These are phyloP conservation scores for Odontomyia ornata DNA, from an alignment of 2,888 invertebrate genomes.

Conservation along the genomic window DNA sequence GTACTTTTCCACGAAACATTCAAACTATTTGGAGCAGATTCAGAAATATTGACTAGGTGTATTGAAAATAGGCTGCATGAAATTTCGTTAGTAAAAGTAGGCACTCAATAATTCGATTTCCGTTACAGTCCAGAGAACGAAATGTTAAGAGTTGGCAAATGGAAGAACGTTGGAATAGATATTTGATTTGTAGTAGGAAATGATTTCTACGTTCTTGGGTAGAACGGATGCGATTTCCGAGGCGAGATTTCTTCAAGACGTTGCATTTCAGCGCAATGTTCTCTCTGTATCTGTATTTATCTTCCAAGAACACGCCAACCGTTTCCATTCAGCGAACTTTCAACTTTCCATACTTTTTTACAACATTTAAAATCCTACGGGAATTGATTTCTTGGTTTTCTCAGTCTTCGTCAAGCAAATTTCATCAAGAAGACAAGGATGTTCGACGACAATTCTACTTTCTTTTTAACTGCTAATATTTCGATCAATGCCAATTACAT, in stretches of 20 bases:
- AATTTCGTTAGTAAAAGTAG: not conserved
- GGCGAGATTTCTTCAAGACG: not conserved
- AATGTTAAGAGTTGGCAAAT: not conserved
- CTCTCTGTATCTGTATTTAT: not conserved
- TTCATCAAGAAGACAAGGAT: not conserved
- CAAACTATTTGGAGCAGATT: not conserved
- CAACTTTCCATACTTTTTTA: not conserved
- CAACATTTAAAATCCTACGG: not conserved
- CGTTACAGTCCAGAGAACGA: conserved; percentile 3
- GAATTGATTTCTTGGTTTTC: not conserved
- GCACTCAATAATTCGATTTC: conserved; percentile 28
- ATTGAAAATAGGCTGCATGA: not conserved
- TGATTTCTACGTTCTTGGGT: conserved; percentile 46
- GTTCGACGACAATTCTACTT: not conserved
- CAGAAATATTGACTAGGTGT: not conserved
- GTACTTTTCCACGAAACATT: not conserved
- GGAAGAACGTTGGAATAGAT: not conserved
- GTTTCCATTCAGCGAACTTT: not conserved
- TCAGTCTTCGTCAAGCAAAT: not conserved
- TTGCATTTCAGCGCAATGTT: conserved; percentile 3
- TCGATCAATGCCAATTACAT: not conserved
- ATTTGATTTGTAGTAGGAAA: conserved; percentile 51
- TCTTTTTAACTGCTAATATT: not conserved
- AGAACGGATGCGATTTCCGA: conserved; percentile 40
- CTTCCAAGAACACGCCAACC: not conserved